Base-by-base conservation (phyloP, 2,888 invertebrate genomes). In the Graphium colonna region DNA sequence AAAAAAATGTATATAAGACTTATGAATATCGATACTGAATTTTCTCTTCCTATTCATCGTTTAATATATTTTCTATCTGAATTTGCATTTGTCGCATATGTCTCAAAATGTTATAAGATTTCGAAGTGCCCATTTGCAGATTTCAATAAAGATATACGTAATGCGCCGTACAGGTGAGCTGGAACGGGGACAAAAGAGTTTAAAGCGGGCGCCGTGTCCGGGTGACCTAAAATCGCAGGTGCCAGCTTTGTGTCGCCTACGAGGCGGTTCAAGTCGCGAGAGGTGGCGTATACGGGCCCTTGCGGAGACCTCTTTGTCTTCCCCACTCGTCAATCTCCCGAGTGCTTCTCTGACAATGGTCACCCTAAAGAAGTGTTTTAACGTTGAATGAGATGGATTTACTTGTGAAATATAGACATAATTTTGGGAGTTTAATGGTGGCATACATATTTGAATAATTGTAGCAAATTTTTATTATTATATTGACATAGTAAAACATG, bases 211-310 rank as follows among this genome's bases (percentile, higher is more conserved):
- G 69, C 65, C 67, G 71, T 69, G 75, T 70, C 73, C 77, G 75
- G 66, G 75, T 87, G 85, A 87, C 86, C 87, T 86, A 79, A 77
- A 82, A 85, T 68, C 78, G 77, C 76, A 79, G 79, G 79, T 82
- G 82, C 75, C 76, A 74, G 74, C 65, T 65, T 62, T 67, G 69
- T 71, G 71, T 62, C 69, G 63, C 59, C 64, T 49, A 49, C 47
- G 57, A 47, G 42, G 55, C 43, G 58, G 57, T 40, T 17, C 47
- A 51, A 40, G 43, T 48, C 17, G 18, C n/a, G 15, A 45, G 42
- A 42, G 41, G 15, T 3, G 3, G 42, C 49, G 42, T 50, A 47
- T 39, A 31, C 2, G 31, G 2, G 5, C 5, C 1, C 13, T 44
- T 15, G 26, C 26, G 36, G 7, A 17, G 1, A 1, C 0, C 26